Base-by-base conservation (phyloP, 2,888 invertebrate genomes). In the Chouioia cunea region DNA sequence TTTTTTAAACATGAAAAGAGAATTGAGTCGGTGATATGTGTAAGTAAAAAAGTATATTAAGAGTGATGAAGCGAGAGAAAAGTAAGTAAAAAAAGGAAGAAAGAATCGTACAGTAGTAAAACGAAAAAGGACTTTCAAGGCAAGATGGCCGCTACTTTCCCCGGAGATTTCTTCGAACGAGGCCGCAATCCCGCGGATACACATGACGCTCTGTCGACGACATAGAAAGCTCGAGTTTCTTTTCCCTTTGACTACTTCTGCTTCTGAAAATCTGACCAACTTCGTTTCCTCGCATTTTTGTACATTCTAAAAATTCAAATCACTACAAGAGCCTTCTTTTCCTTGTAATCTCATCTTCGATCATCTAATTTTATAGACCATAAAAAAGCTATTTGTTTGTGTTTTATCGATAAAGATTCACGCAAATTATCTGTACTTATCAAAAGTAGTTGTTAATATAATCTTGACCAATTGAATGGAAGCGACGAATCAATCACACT, bases 131-230 rank as follows among this genome's bases (percentile, higher is more conserved):
- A 20, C n/a, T 4, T n/a, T 4, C 44, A 14, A 16, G 20, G 60
- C 81, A 84, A 83, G 80, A 84, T 83, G 83, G 83, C 82, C 80
- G 75, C 57, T 6, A 36, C 36, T 36, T 69, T 81, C 82, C 80
- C 82, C 71, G 63, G 82, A 81, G 82, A 75, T 76, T 81, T 79
- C 76, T 74, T 66, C 76, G 80, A 82, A 83, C 81, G 82, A 83
- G 80, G 80, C 81, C 82, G 82, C 82, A 82, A 83, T 83, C 83
- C 82, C 80, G 78, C 77, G 80, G 78, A 82, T 82, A 80, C 81
- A 81, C n/a, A n/a, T n/a, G n/a, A n/a, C 78, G 82, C 82, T 78
- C 79, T 79, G 80, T 79, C 82, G 81, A 79, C 80, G 80, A 79
- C 73, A 65, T 18, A 64, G 43, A 47, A 70, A 27, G 46, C 68